Evolutionary conservation across 2,113 vertebrate species (phyloP).

Genomic region (Campylorhamphus procurvoides): DNA sequence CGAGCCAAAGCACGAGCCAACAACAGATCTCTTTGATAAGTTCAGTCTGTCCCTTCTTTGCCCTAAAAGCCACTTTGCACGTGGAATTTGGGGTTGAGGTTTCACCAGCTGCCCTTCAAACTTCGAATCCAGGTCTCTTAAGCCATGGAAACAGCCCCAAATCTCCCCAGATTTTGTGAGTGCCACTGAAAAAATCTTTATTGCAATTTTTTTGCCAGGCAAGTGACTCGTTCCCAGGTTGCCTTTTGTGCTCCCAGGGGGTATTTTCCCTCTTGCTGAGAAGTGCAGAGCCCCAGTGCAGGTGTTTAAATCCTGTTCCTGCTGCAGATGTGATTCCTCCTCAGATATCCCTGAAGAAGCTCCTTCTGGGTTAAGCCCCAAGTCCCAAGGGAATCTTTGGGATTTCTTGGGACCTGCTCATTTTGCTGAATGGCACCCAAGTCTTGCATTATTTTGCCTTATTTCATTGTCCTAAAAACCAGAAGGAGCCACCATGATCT

Average conservation of each 20-base stretch:
- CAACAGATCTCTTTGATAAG: not conserved
- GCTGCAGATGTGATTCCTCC: not conserved
- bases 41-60: not conserved
- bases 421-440: not conserved
- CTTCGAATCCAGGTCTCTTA: not conserved
- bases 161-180: not conserved
- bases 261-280: not conserved
- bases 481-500: not conserved
- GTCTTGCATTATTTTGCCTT: rapidly evolving
- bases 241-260: not conserved
- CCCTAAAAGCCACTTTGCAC: not conserved
- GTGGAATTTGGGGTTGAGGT: not conserved
- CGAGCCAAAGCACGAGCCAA: not conserved
- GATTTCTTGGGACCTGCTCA: not conserved
- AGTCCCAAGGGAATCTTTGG: not conserved
- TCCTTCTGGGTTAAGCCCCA: not conserved
- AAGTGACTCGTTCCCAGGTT: not conserved
- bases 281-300: not conserved
- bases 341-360: not conserved
- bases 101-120: not conserved
- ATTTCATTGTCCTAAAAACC: not conserved
- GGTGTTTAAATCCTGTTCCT: not conserved
- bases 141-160: not conserved
- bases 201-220: not conserved
- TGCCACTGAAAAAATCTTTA: not conserved